These are phyloP conservation scores for Xyrichtys novacula DNA, from an alignment of 2,797 vertebrate species.

Conservation along the genomic window DNA sequence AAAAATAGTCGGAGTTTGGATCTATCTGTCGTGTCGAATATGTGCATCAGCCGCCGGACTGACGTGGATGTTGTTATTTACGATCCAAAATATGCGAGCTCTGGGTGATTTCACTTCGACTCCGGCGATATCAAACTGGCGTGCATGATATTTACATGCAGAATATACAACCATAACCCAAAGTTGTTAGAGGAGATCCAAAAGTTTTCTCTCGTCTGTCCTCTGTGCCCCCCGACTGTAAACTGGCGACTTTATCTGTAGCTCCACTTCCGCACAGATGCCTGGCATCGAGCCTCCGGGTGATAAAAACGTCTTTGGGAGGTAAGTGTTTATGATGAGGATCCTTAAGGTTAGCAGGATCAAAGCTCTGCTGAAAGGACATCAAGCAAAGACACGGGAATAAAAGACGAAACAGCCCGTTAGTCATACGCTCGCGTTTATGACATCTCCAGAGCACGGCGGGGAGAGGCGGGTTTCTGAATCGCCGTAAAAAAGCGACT, in stretches of 20 bases:
- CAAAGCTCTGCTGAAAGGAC: constrained; percentile 79
- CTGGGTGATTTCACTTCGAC: constrained; percentile 27
- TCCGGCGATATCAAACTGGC: constrained; percentile 13
- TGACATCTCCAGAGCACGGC: constrained; percentile 62
- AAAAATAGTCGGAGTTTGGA: constrained; percentile 10
- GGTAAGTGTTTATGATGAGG: constrained; percentile 82
- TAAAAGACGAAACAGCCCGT: constrained; percentile 76
- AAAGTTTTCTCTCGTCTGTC: constrained; percentile 45
- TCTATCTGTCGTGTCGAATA: constrained; percentile 1
- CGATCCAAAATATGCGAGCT: neutral
- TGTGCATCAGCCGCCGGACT: neutral
- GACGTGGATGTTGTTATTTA: too few relatives aligned
- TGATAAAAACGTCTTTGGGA: constrained; percentile 83
- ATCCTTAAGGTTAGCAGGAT: constrained; percentile 80
- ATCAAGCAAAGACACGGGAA: constrained; percentile 73
- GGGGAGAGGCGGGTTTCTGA: constrained; percentile 72
- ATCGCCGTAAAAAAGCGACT: constrained; percentile 56
- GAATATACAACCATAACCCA: constrained; percentile 24
- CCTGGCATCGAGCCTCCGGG: constrained; percentile 68
- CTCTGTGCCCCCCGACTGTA: constrained; percentile 67
- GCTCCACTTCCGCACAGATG: constrained; percentile 75
- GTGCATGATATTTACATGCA: constrained; percentile 23
- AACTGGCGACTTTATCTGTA: constrained; percentile 75
- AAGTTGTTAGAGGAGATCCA: constrained; percentile 41
- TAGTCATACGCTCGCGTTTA: constrained; percentile 81